Evolutionary conservation across 2,113 vertebrate genomes (phyloP), one percentile per base, ranked within the genome.

Genomic region (Neotoma lepida): DNA sequence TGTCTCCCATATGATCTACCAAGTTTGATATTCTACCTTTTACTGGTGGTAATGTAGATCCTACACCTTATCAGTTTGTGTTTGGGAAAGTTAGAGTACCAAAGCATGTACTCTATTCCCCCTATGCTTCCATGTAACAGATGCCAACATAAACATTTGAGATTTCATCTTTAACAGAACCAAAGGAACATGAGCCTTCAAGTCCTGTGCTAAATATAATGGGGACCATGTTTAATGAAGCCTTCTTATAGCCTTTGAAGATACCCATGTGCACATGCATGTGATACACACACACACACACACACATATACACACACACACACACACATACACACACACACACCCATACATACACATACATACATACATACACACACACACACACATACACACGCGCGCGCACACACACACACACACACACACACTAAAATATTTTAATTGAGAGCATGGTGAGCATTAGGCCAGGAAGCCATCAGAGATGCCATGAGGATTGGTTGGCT

Each of bases 381-480:
- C 17, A 80, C 58, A 6, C 2, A 35, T 4, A 35, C 41, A 46
- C 12, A 44, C 13, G 58, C 2, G 22, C 26, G 26, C 61, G 10
- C 2, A 8, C 3, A 22, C 17, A 78, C 17, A 35, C 49, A 54
- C 18, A 26, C 24, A 82, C 56, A 82, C 3, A 39, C 22, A 82
- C 15, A 39, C 17, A 71, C 41, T 58, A 92, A 95, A 66, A 85
- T 66, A 41, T 46, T 84, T 82, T 85, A 64, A 20, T 88, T 82
- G 63, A 26, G 9, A 77, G 26, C 9, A 39, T 51, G n/a, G 35
- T 70, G 28, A 86, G 77, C 15, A 64, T 88, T 94, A 92, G 46
- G 35, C 33, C 49, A 90, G 73, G 46, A 93, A 63, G 66, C 61
- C 33, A 88, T 1, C 26, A 86, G 68, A 84, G 8, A 58, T 44